Conservation (phyloP, 2,113 vertebrate species). For the Synodontis membranacea region DNA sequence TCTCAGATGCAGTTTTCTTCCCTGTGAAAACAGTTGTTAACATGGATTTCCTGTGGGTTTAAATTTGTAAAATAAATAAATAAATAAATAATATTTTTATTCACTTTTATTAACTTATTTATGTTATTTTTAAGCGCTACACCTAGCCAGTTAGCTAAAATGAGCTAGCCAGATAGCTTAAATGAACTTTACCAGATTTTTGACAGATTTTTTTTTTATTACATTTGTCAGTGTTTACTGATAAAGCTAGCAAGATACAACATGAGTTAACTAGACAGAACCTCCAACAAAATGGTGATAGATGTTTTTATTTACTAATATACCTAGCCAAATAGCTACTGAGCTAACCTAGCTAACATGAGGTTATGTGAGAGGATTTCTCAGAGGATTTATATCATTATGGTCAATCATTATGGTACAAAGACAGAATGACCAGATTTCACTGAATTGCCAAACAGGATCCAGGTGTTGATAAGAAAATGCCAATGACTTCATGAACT, state of each 20-base stretch:
- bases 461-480: not conserved
- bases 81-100: too few species aligned
- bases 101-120: too few species aligned
- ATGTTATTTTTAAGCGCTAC: not conserved
- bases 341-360: not conserved
- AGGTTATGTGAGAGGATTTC: not conserved
- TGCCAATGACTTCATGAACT: not conserved
- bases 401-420: not conserved
- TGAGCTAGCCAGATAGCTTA: not conserved
- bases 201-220: not conserved
- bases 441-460: not conserved
- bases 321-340: not conserved
- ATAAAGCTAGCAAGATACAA: not conserved
- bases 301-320: not conserved
- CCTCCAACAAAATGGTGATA: not conserved
- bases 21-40: not conserved
- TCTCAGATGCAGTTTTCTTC: not conserved
- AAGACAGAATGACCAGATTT: not conserved
- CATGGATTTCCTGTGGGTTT: conserved; percentile 12
- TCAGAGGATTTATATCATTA: not conserved
- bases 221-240: not conserved
- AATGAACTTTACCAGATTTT: not conserved
- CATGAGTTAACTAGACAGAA: not conserved
- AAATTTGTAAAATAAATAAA: not conserved
- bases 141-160: not conserved